These are phyloP conservation scores for Noctuana brunneofusca DNA, from an alignment of 2,888 invertebrate genomes.

Conservation along the genomic window DNA sequence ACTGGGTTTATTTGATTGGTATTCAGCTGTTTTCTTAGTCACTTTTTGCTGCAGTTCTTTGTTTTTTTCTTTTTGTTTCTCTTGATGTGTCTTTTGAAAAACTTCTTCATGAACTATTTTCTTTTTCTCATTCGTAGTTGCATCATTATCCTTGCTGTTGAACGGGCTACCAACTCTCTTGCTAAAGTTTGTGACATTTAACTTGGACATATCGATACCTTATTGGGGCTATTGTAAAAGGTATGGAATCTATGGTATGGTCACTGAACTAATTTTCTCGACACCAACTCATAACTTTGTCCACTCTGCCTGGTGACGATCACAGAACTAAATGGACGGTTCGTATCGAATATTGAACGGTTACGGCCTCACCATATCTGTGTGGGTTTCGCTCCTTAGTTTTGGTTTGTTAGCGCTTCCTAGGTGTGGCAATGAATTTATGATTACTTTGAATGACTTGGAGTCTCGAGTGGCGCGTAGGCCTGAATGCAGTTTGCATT, in stretches of 20 bases:
- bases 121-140: constrained; percentile 43
- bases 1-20: constrained; percentile 69
- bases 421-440: constrained; percentile 77
- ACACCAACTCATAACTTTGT: constrained; percentile 53
- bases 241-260: constrained; percentile 48
- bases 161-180: constrained; percentile 59
- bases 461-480: constrained; percentile 52
- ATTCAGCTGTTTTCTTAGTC: constrained; percentile 71
- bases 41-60: constrained; percentile 67
- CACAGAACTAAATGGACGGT: constrained; percentile 63
- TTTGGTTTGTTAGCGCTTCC: constrained; percentile 74
- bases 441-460: constrained; percentile 49
- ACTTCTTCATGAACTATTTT: constrained; percentile 61
- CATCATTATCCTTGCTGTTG: constrained; percentile 50
- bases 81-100: constrained; percentile 61
- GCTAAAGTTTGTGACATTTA: constrained; percentile 67
- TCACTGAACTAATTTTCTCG: constrained; percentile 56
- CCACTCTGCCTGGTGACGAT: constrained; percentile 61
- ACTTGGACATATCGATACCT: constrained; percentile 61
- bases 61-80: constrained; percentile 71
- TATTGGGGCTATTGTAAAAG: constrained; percentile 49
- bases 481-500: constrained; percentile 73
- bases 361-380: constrained; percentile 61
- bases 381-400: constrained; percentile 80
- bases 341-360: constrained; percentile 54